phyloP scores from a whole-genome alignment of 1,140 invertebrate genomes.

The Phocides pigmalion region DNA sequence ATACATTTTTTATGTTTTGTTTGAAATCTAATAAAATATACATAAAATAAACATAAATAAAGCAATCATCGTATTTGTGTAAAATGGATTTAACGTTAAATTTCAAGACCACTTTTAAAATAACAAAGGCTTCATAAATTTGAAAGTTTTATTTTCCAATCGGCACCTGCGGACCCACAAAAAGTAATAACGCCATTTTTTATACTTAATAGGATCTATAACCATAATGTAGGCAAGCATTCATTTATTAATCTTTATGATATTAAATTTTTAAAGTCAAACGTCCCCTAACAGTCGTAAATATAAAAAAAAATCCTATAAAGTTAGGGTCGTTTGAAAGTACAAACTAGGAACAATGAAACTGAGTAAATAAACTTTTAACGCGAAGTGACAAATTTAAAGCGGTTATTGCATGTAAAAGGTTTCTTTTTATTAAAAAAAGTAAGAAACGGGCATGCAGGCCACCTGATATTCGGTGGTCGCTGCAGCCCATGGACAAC shows the following conservation, averaged over 20 bases:
- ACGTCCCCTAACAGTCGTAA: conserved; percentile 2
- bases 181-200: conserved; percentile 13
- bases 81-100: not conserved
- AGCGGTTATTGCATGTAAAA: no score
- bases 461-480: no score
- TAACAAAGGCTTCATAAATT: not conserved
- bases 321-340: not conserved
- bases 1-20: no score
- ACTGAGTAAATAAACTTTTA: no score
- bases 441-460: no score
- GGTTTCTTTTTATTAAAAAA: no score
- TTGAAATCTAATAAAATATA: no score
- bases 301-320: conserved; percentile 5
- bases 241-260: conserved; percentile 28
- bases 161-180: conserved; percentile 4
- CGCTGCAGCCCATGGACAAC: no score
- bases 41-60: no score
- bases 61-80: no score
- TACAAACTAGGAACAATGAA: not conserved
- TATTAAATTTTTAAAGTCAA: conserved; percentile 13
- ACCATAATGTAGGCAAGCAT: conserved; percentile 16
- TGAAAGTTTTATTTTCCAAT: conserved; percentile 22
- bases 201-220: conserved; percentile 16
- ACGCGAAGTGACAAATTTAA: no score
- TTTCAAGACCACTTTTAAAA: not conserved